Base-by-base conservation (phyloP, 2,113 vertebrate species). In the Rynchops niger region DNA sequence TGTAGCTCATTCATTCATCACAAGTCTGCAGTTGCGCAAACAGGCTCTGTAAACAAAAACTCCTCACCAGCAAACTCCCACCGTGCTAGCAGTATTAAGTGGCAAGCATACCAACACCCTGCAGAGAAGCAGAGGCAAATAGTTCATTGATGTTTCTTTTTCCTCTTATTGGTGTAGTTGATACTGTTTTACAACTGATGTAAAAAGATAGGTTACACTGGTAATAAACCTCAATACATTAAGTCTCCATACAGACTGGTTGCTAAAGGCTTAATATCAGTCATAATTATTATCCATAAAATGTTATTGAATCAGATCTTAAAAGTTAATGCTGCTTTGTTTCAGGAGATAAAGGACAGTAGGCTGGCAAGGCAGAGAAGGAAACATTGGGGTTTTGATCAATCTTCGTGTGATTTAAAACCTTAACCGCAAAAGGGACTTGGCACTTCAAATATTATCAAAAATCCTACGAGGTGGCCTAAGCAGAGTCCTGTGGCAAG, bases 301-400 rank as follows among this genome's bases (percentile, higher is more conserved):
- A 89, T 34, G 23, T 96, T 97, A 98, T 95, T 96, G 97, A 97
- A 97, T 97, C 96, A 92, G 71, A 90, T 95, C 95, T 98, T 98
- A 98, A 98, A 98, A 98, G 92, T 97, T 98, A 98, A 97, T 97
- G 95, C 95, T 89, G 94, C 74, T 98, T 98, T 98, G 97, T 95
- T 94, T 82, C 90, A 88, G 43, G 67, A 93, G 71, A 96, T 91
- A 97, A 67, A 89, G 91, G 92, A 96, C 95, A 96, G 83, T 72
- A 80, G 65, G 38, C 78, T 97, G 83, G 90, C 61, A 96, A 96
- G 71, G 77, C 80, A 93, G 58, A 92, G 86, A 59, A 90, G 52
- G 53, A 95, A 93, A 95, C 63, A 40, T 0, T 36, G 88, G 49
- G 49, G 49, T 55, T 66, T 70, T 77, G 40, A 94, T 82, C 88